Conservation (phyloP, 2,113 vertebrate genomes). For the Pluvianellus socialis region DNA sequence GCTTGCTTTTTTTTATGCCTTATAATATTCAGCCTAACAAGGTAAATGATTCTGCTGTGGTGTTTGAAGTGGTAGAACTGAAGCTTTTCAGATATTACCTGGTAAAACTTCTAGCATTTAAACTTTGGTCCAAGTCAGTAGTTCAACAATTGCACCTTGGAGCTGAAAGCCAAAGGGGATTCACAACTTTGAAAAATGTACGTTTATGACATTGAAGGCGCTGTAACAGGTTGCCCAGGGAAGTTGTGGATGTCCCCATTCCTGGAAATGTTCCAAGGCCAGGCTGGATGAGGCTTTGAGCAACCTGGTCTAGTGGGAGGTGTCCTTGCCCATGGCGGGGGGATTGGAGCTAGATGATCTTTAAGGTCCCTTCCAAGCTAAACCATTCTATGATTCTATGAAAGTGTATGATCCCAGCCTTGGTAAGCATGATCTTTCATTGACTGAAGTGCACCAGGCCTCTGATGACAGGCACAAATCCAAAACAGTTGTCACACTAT, state of each 20-base stretch:
- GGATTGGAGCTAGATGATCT: too few species aligned
- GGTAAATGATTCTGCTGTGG: background rate
- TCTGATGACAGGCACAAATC: background rate
- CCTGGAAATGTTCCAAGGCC: too few species aligned
- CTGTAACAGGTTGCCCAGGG: too few species aligned
- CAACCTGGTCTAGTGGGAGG: too few species aligned
- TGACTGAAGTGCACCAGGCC: background rate
- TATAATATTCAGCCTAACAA: background rate
- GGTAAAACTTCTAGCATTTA: background rate
- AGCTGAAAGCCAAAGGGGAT: background rate
- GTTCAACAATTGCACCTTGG: background rate
- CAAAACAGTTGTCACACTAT: background rate
- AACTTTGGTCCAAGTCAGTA: background rate
- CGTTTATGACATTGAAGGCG: background rate
- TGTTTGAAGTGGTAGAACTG: background rate
- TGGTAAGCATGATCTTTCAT: background rate
- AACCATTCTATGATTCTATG: too few species aligned
- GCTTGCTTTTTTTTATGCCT: background rate
- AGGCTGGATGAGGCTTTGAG: too few species aligned
- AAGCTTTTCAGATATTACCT: background rate
- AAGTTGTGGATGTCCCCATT: too few species aligned
- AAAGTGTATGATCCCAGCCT: background rate
- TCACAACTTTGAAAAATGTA: background rate
- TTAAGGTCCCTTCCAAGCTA: too few species aligned
- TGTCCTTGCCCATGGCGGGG: too few species aligned